A percentile compares a stretch with the other conserved stretches of the same genome.
These are phyloP conservation scores for Polymixis lichenea DNA, from an alignment of 2,888 invertebrate genomes.

Conservation along the genomic window DNA sequence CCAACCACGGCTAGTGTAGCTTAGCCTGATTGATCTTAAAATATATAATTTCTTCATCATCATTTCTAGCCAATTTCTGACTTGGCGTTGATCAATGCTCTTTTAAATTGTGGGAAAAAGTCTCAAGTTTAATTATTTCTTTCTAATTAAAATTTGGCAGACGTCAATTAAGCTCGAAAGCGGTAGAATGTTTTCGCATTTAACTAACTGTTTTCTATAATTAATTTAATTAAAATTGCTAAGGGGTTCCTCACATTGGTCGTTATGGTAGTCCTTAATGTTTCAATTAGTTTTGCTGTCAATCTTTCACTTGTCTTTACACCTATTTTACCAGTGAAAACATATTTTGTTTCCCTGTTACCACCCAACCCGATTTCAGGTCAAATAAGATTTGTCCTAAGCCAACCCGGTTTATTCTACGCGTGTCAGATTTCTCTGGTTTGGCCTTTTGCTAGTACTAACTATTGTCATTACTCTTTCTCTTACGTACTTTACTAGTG, in stretches of 20 bases:
- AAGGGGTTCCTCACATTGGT: neutral
- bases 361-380: too few species aligned
- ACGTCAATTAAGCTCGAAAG: slow-evolving; percentile 43
- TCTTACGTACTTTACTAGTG: neutral
- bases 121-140: slow-evolving; percentile 21
- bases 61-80: neutral
- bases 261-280: neutral
- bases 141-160: slow-evolving; percentile 31
- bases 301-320: neutral
- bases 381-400: too few species aligned
- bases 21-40: too few species aligned
- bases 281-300: neutral
- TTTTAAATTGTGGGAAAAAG: slow-evolving; percentile 31
- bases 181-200: slow-evolving; percentile 29
- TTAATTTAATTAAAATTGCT: slow-evolving; percentile 24
- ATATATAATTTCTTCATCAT: neutral
- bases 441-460: neutral
- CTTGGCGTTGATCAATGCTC: slow-evolving; percentile 12
- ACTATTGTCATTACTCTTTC: neutral
- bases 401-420: too few species aligned
- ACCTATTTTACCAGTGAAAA: neutral
- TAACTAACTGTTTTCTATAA: slow-evolving; percentile 22
- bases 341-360: neutral
- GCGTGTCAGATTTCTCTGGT: too few species aligned
- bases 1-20: too few species aligned